phyloP scores from a whole-genome alignment of 2,797 vertebrate species.

The Hafferia zeledoni region DNA sequence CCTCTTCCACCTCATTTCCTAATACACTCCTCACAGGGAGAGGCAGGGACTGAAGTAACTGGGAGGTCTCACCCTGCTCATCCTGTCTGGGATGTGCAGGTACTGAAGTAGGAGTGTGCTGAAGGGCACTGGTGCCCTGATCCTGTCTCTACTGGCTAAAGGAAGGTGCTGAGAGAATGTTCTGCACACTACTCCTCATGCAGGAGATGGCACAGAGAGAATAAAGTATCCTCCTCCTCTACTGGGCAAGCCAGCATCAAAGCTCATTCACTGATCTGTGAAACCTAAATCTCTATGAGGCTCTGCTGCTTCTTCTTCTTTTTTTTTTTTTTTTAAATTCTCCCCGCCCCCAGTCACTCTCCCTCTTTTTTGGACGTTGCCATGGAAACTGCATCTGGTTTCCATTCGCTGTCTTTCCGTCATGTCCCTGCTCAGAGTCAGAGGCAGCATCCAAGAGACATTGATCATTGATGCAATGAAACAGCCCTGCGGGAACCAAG shows the following conservation, averaged over 20 bases:
- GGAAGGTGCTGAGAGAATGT: not conserved
- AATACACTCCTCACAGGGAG: not conserved
- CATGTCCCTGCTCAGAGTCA: conserved; percentile 66
- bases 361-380: conserved; percentile 71
- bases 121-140: not conserved
- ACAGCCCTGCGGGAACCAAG: conserved; percentile 22
- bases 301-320: not conserved
- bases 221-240: not conserved
- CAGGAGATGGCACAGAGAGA: not conserved
- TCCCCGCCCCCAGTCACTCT: conserved; percentile 20
- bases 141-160: not conserved
- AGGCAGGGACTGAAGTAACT: not conserved
- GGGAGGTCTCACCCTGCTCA: not conserved
- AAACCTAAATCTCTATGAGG: conserved; percentile 51
- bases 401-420: conserved; percentile 67
- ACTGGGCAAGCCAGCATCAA: conserved; percentile 13
- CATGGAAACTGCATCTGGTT: conserved; percentile 78
- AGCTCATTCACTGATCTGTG: conserved; percentile 53
- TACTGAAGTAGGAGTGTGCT: not conserved
- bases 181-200: not conserved
- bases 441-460: conserved; percentile 59
- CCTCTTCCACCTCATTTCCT: not conserved
- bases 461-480: conserved; percentile 72
- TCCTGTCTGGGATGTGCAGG: not conserved
- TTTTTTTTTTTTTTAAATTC: not conserved